Base-by-base conservation (phyloP, 2,113 vertebrate genomes). In the Cyphomyrus discorhynchus region DNA sequence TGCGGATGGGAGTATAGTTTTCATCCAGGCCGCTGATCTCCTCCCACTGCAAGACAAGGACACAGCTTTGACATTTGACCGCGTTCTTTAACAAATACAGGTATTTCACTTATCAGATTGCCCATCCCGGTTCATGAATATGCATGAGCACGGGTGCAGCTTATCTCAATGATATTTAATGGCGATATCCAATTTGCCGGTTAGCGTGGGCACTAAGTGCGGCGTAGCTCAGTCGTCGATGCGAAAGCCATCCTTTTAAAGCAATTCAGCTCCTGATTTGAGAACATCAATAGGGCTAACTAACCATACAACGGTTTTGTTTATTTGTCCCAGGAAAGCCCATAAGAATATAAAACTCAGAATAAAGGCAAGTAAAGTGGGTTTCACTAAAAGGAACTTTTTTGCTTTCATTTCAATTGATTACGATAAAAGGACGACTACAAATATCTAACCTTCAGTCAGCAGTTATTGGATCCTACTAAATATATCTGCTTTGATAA, bases 11-110 rank as follows among this genome's bases (percentile, higher is more conserved):
- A 39, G 97, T 99, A 91, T 99, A 99, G 96, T 99, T 99, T 95
- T 99, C 98, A 93, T 99, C 98, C 96, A 99, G 94, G 94, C 98
- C 98, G 91, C 98, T 99, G 95, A 99, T 99, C 97, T 99, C 98
- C 97, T 99, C 98, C 98, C 98, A 99, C 98, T 99, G 95, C 91
- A 96, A 95, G 92, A 93, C 80, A 94, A 93, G 90, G 17, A 19
- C 47, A 77, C 7, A 53, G 66, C n/a, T 56, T 56, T 77, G 47
- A 90, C 66, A 46, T 87, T 82, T 74, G 45, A 77, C 31, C 84
- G 35, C 19, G 19, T 42, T 31, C 39, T 56, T 39, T 11, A 17
- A 10, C 27, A 70, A 39, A 90, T 21, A 56, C 35, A 31, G 50
- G 50, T 45, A 27, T 39, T 47, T 47, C 24, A 35, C 9, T 50